Evolutionary conservation across 2,797 vertebrate genomes (phyloP), one percentile per base, ranked within the genome.

Genomic region (Crax fasciolata): DNA sequence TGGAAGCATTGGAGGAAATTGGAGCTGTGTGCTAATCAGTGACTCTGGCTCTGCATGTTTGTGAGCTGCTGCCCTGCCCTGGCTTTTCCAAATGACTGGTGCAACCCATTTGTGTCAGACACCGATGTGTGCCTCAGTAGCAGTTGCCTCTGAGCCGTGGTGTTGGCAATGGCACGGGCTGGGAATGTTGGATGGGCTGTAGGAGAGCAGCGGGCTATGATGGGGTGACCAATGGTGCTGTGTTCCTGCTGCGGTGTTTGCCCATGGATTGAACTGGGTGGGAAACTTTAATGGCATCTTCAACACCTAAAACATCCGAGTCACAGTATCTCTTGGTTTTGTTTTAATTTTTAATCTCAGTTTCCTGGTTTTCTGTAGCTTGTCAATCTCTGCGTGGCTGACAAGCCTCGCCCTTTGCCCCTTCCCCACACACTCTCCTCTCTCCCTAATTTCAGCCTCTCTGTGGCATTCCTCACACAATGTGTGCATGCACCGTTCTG

Each of bases 391-490:
- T 44, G 35, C n/a, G 14, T 44, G 74, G 75, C 75, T 82, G 67
- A 76, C 38, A 79, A 79, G 6, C 61, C 21, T 96, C 21, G 44
- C 32, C 32, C 27, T 77, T 95, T 1, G 3, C 61, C 39, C 57
- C 28, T 85, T 92, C 77, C 27, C 30, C 27, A 83, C 5, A 0
- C 2, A 6, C 48, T 91, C 81, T 46, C 66, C 44, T 91, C 12
- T 62, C 32, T 95, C 68, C 75, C 72, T 94, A 67, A 92, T 94
- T 95, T 91, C 83, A 87, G 82, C 57, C 74, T 24, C 61, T 74
- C 81, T 77, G 52, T 91, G 66, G 44, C 75, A 30, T 65, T 92
- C 75, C 87, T 89, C 68, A 35, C 8, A 8, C 61, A 67, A 59
- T 80, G 72, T 32, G 30, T 71, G 71, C 44, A 12, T 58, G 74